These are phyloP conservation scores for Gallinago media DNA, from an alignment of 2,113 vertebrate genomes.

Conservation along the genomic window DNA sequence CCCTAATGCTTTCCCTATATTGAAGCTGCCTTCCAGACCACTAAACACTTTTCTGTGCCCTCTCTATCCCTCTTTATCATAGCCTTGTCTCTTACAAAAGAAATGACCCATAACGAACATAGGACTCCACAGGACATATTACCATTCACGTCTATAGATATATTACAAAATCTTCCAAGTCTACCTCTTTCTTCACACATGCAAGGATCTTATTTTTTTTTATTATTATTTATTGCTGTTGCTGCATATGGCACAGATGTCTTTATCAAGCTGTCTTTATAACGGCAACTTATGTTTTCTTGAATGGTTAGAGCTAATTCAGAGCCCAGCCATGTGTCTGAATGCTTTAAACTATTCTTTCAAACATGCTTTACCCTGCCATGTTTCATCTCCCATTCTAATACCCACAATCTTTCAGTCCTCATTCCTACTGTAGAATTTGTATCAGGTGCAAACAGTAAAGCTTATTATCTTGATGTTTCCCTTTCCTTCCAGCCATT, in stretches of 20 bases:
- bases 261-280: constrained; percentile 44
- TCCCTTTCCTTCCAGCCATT: background rate
- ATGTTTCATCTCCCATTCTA: constrained; percentile 15
- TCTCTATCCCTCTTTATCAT: background rate
- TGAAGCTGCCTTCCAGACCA: constrained; percentile 32
- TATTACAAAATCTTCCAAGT: background rate
- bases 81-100: background rate
- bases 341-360: constrained; percentile 30
- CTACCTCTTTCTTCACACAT: background rate
- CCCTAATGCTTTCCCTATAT: accelerated
- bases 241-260: constrained; percentile 3
- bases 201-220: background rate
- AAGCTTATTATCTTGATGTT: background rate
- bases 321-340: constrained; percentile 16
- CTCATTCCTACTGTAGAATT: background rate
- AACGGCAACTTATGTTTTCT: constrained; percentile 46
- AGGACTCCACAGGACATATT: background rate
- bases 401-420: background rate
- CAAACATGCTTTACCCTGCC: constrained; percentile 12
- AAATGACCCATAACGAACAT: background rate
- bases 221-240: background rate
- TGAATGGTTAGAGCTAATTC: constrained; percentile 52
- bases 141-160: background rate
- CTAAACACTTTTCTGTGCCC: background rate
- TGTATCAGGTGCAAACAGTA: background rate